A percentile compares a stretch with the other conserved stretches of the same genome.
These are phyloP conservation scores for Drosophila bocqueti DNA, from an alignment of 1,140 invertebrate genomes.

Conservation along the genomic window DNA sequence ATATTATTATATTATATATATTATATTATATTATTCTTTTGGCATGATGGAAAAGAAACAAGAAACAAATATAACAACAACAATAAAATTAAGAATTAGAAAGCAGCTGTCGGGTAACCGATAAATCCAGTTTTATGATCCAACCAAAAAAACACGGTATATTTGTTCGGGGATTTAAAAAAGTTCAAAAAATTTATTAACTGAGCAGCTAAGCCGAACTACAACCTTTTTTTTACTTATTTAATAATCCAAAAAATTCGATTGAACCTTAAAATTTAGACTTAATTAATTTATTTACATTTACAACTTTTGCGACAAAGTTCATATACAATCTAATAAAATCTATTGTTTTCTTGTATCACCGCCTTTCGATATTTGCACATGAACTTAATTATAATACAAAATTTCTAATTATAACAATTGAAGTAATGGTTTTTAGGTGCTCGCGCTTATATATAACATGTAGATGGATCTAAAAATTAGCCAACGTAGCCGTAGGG, in stretches of 20 bases:
- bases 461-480: slow-evolving; percentile 48
- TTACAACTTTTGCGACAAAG: slow-evolving; percentile 49
- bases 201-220: slow-evolving; percentile 32
- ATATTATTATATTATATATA: no score
- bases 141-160: not conserved
- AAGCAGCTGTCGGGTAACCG: not conserved
- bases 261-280: slow-evolving; percentile 23
- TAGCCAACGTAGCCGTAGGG: slow-evolving; percentile 91
- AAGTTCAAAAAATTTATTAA: slow-evolving; percentile 35
- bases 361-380: slow-evolving; percentile 49
- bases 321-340: slow-evolving; percentile 39
- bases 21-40: no score
- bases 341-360: slow-evolving; percentile 47
- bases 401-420: slow-evolving; percentile 31
- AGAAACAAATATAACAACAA: not conserved
- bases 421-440: slow-evolving; percentile 27
- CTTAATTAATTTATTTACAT: slow-evolving; percentile 42
- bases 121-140: not conserved
- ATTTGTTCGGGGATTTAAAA: not conserved
- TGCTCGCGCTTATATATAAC: slow-evolving; percentile 4
- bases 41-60: not conserved
- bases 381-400: slow-evolving; percentile 51
- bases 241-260: slow-evolving; percentile 40
- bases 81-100: not conserved
- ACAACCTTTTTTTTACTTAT: slow-evolving; percentile 40